Conservation (phyloP, 2,888 invertebrate species). For the Notodonta dromedarius region DNA sequence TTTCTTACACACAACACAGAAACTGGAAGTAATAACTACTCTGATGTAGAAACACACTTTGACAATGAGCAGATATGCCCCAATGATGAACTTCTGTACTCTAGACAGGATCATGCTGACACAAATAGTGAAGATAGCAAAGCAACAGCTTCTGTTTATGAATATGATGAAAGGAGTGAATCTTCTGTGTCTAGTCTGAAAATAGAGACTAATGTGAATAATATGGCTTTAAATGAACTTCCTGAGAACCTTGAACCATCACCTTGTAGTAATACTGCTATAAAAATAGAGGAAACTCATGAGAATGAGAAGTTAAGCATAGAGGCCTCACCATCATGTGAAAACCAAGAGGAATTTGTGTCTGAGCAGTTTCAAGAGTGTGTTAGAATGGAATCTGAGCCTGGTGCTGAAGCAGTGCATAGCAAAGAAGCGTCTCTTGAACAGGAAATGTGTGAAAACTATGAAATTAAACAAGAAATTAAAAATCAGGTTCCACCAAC, state of each 20-base stretch:
- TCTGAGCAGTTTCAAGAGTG: constrained; percentile 41
- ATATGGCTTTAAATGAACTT: constrained; percentile 49
- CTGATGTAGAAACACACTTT: constrained; percentile 63
- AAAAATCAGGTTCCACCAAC: constrained; percentile 45
- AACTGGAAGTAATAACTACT: constrained; percentile 54
- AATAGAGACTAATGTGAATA: constrained; percentile 67
- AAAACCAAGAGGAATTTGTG: constrained; percentile 58
- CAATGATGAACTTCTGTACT: constrained; percentile 59
- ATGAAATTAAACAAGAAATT: constrained; percentile 53
- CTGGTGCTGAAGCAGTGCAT: constrained; percentile 22
- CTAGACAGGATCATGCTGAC: constrained; percentile 65
- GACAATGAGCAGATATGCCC: constrained; percentile 60
- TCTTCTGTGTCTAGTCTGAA: constrained; percentile 69
- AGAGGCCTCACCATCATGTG: constrained; percentile 34
- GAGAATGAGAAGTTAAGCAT: constrained; percentile 36
- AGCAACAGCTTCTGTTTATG: constrained; percentile 67
- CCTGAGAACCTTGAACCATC: constrained; percentile 33
- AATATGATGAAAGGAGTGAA: constrained; percentile 75
- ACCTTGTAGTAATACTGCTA: constrained; percentile 35
- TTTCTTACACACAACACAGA: constrained; percentile 39
- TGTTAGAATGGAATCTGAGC: constrained; percentile 35
- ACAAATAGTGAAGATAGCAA: constrained; percentile 75
- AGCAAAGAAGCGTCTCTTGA: constrained; percentile 31
- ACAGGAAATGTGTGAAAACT: constrained; percentile 48
- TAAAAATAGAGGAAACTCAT: constrained; percentile 35